Percentiles rank a stretch among this genome's conserved stretches.
Conservation (phyloP, 2,888 invertebrate species). For the Podabrus alpinus region DNA sequence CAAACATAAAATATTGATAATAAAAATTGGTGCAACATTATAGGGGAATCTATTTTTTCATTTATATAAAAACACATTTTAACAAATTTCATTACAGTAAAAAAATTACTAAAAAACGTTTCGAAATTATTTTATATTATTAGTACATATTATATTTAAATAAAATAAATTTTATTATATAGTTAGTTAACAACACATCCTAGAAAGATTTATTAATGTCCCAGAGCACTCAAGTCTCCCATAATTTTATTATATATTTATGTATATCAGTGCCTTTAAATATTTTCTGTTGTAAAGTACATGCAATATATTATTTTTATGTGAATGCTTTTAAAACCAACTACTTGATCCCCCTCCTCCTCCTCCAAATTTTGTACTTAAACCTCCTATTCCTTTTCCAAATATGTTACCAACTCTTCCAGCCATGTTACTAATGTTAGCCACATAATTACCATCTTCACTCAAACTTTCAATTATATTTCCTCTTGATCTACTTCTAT, state of each 20-base stretch:
- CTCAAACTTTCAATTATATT: constrained; percentile 66
- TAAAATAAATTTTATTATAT: constrained; percentile 27
- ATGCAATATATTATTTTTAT: constrained; percentile 13
- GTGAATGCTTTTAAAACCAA: constrained; percentile 69
- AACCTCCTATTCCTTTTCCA: constrained; percentile 87
- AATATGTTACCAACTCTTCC: constrained; percentile 88
- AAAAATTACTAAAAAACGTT: constrained; percentile 41
- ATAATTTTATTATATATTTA: constrained; percentile 7
- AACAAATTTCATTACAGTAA: constrained; percentile 38
- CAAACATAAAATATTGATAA: constrained; percentile 7
- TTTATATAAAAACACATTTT: constrained; percentile 27
- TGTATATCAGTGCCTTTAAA: constrained; percentile 19
- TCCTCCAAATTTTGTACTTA: constrained; percentile 86
- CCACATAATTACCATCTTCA: constrained; percentile 73
- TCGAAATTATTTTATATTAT: constrained; percentile 37
- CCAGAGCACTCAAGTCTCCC: constrained; percentile 22
- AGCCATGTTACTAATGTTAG: constrained; percentile 82
- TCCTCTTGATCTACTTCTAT: constrained; percentile 63
- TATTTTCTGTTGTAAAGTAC: constrained; percentile 15
- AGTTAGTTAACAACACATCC: constrained; percentile 21
- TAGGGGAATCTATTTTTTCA: constrained; percentile 14
- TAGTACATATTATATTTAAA: constrained; percentile 25
- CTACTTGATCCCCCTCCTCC: constrained; percentile 82
- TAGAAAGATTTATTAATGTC: constrained; percentile 23
- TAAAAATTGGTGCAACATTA: constrained; percentile 9